Percentiles rank a stretch among this genome's conserved stretches.
Conservation (phyloP, 2,113 vertebrate species). For the Synodontis membranacea region DNA sequence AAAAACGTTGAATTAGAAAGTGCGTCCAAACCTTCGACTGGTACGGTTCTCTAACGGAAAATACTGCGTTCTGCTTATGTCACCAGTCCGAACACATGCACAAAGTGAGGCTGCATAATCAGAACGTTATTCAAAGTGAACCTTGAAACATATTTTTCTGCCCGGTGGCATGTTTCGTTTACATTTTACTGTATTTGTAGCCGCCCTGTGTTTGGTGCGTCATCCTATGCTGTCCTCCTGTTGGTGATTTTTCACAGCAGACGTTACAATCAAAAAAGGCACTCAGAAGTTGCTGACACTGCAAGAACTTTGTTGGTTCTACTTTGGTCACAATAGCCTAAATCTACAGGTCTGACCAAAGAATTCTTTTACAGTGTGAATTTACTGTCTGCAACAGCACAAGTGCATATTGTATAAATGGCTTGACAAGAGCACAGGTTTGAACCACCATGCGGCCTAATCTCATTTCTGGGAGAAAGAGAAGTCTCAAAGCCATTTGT, state of each 20-base stretch:
- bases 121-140: not conserved
- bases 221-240: not conserved
- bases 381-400: not conserved
- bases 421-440: not conserved
- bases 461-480: conserved; percentile 63
- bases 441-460: conserved; percentile 41
- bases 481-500: conserved; percentile 55
- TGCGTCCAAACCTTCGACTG: too few species aligned
- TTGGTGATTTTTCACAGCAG: conserved; percentile 13
- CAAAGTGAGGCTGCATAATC: not conserved
- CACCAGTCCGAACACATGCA: not conserved
- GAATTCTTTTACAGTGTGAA: not conserved
- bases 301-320: too few species aligned
- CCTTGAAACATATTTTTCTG: not conserved
- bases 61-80: not conserved
- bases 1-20: too few species aligned
- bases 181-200: not conserved
- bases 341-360: not conserved
- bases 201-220: not conserved
- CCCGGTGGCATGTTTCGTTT: not conserved
- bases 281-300: not conserved
- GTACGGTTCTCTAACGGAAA: not conserved
- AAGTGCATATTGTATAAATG: not conserved
- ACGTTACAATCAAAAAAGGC: not conserved
- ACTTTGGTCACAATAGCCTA: not conserved